These are phyloP conservation scores for Drosophila suzukii DNA, from an alignment of 1,140 invertebrate species.

Conservation along the genomic window DNA sequence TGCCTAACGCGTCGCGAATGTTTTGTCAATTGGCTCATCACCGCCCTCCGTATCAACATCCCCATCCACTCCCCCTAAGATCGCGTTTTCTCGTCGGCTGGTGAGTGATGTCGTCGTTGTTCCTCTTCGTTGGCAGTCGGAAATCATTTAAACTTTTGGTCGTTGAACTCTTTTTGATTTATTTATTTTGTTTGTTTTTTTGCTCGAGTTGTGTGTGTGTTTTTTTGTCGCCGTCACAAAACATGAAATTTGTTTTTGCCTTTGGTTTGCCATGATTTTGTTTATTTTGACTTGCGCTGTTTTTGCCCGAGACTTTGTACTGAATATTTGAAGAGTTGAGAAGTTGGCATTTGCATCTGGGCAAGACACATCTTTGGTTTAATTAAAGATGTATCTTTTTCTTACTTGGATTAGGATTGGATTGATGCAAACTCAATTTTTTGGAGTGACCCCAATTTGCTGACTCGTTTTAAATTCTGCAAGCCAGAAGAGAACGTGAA, in stretches of 20 bases:
- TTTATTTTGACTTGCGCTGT: constrained; percentile 16
- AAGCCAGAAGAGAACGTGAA: constrained; percentile 9
- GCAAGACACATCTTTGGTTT: not conserved
- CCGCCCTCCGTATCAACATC: not conserved
- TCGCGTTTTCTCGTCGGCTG: constrained; percentile 12
- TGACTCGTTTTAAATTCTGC: constrained; percentile 9
- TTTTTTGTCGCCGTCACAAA: constrained; percentile 49
- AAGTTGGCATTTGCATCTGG: constrained; percentile 12
- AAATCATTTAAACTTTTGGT: constrained; percentile 78
- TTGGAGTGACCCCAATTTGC: constrained; percentile 10
- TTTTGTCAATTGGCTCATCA: constrained; percentile 43
- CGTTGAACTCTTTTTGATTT: constrained; percentile 81
- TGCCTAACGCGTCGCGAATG: constrained; percentile 42
- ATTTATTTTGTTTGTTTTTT: constrained; percentile 51
- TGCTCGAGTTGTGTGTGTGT: constrained; percentile 5
- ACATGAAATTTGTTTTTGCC: constrained; percentile 44
- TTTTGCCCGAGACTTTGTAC: constrained; percentile 11
- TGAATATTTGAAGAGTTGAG: constrained; percentile 24
- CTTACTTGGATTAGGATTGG: not conserved
- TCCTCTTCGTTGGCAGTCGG: constrained; percentile 51
- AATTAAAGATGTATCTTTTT: not conserved
- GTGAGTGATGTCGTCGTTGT: constrained; percentile 30
- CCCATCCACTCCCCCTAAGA: constrained; percentile 2
- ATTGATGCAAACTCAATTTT: not conserved
- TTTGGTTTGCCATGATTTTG: constrained; percentile 37